These are phyloP conservation scores for Cheiracanthium punctorium DNA, from an alignment of 2,888 invertebrate species.

Conservation along the genomic window DNA sequence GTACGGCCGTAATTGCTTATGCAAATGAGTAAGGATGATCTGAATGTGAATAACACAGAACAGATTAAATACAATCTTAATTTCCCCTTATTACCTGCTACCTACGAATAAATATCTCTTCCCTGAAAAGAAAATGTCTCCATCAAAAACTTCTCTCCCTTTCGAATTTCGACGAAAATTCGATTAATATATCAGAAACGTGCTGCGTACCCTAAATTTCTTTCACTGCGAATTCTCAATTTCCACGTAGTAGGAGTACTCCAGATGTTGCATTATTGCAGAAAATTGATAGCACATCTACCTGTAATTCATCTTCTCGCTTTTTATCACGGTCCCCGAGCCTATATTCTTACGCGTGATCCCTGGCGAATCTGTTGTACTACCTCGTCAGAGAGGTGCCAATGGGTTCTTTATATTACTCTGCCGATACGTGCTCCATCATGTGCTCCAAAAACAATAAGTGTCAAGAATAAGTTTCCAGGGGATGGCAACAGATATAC, in stretches of 20 bases:
- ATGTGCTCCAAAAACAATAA: slow-evolving; percentile 42
- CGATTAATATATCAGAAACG: no score
- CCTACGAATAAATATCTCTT: no score
- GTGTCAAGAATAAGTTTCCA: slow-evolving; percentile 53
- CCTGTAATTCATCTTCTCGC: not conserved
- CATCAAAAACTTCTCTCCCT: no score
- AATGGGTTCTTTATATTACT: slow-evolving; percentile 6
- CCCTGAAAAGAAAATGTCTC: no score
- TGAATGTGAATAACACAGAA: no score
- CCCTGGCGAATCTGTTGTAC: not conserved
- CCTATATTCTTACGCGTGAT: not conserved
- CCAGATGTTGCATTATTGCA: not conserved
- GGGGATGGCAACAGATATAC: slow-evolving; percentile 38
- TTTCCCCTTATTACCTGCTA: no score
- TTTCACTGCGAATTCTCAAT: no score
- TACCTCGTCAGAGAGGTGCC: not conserved
- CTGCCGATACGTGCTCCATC: slow-evolving; percentile 43
- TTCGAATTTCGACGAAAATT: no score
- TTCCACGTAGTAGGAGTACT: not conserved
- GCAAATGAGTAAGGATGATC: no score
- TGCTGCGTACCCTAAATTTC: no score
- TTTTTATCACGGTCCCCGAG: not conserved
- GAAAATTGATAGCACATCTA: slow-evolving; percentile 2
- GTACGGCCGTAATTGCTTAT: no score
- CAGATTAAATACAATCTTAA: no score